Conservation (phyloP, 2,797 vertebrate genomes). For the Microtus agrestis region DNA sequence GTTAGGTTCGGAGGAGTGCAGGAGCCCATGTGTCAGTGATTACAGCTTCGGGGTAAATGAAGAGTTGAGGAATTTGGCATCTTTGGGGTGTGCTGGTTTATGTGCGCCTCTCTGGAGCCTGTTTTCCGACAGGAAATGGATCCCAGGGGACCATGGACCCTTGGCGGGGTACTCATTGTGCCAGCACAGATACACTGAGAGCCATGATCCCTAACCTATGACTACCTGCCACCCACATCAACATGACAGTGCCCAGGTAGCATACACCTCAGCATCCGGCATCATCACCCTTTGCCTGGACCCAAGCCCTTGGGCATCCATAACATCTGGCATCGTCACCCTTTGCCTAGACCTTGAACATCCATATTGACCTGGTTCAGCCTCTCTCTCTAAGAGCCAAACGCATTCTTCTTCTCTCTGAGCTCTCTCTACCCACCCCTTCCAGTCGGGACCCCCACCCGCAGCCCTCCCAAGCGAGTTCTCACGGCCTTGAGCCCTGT, state of each 20-base stretch:
- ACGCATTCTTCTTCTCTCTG: neutral
- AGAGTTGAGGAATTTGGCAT: constrained; percentile 59
- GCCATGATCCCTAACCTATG: neutral
- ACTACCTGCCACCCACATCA: neutral
- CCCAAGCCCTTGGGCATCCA: too few relatives aligned
- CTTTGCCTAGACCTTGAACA: neutral
- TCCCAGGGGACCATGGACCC: constrained; percentile 1
- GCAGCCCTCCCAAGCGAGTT: neutral
- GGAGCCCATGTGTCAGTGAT: constrained; percentile 71
- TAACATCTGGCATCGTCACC: neutral
- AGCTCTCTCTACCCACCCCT: neutral
- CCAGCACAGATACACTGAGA: neutral
- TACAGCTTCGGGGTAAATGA: constrained; percentile 64
- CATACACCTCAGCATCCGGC: fast-evolving
- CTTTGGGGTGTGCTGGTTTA: constrained; percentile 62
- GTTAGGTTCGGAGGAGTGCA: neutral
- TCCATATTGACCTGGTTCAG: neutral
- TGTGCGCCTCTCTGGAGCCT: constrained; percentile 19
- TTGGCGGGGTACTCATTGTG: neutral
- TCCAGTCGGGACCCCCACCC: neutral
- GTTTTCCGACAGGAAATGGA: constrained; percentile 61
- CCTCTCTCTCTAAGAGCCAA: neutral
- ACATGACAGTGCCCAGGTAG: fast-evolving
- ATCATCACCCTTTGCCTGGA: neutral
- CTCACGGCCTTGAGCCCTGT: neutral